These are phyloP conservation scores for Meghimatium bilineatum DNA, from an alignment of 2,888 invertebrate genomes.

Conservation along the genomic window DNA sequence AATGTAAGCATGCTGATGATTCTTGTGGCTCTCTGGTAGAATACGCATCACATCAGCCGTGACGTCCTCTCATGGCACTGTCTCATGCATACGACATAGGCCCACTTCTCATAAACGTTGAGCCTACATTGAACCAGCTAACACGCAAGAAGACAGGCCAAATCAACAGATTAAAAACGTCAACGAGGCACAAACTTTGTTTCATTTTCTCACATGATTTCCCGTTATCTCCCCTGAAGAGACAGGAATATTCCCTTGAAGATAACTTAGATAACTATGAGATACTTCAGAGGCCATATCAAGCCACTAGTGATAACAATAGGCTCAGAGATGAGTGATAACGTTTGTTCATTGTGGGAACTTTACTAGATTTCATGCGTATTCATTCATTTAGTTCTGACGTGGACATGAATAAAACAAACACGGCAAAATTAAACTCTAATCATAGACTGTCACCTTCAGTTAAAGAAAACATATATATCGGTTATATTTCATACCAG, in stretches of 20 bases:
- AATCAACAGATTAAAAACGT: background rate
- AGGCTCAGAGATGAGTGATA: background rate
- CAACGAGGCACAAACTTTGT: background rate
- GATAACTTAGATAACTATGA: background rate
- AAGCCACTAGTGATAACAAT: background rate
- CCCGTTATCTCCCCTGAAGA: background rate
- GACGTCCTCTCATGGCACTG: no score
- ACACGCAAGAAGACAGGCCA: background rate
- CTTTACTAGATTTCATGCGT: background rate
- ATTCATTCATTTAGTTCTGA: background rate
- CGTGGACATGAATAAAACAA: no score
- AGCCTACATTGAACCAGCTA: no score
- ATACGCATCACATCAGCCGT: no score
- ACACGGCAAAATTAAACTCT: no score
- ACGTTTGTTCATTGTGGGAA: slow-evolving; percentile 12
- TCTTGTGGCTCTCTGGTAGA: no score
- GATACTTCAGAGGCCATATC: slow-evolving; percentile 11
- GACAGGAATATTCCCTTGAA: background rate
- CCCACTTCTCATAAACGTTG: no score
- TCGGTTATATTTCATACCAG: no score
- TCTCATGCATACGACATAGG: no score
- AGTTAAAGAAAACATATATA: no score
- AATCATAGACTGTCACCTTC: no score
- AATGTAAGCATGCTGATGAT: no score
- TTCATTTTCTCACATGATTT: background rate